Conservation (phyloP, 2,113 vertebrate species). For the Chionodraco myersi region DNA sequence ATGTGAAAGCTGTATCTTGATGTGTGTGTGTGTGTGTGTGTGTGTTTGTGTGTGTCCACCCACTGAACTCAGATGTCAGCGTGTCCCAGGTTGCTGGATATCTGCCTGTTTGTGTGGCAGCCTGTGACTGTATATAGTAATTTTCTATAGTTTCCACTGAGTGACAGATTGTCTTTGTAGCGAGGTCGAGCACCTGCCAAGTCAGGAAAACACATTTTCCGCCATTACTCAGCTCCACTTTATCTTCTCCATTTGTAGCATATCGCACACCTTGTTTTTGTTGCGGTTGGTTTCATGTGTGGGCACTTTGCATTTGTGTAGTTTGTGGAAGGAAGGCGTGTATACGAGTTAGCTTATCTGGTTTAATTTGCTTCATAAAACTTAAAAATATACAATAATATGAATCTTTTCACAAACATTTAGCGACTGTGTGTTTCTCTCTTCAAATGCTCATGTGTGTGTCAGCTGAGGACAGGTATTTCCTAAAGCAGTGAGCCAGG, state of each 20-base stretch:
- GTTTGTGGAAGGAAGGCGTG: not conserved
- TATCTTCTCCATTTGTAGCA: conserved; percentile 68
- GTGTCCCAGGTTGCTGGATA: conserved; percentile 9
- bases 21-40: conserved; percentile 4
- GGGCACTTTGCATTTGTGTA: conserved; percentile 17
- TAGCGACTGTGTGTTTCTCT: conserved; percentile 1
- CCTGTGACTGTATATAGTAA: conserved; percentile 20
- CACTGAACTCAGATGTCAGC: not conserved
- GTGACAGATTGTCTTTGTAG: conserved; percentile 62
- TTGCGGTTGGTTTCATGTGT: conserved; percentile 56
- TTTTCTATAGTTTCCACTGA: conserved; percentile 34
- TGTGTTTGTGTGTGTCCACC: conserved; percentile 9
- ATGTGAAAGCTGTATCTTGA: conserved; percentile 24
- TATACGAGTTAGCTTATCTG: not conserved
- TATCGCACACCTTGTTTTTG: conserved; percentile 58
- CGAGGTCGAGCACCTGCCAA: conserved; percentile 61
- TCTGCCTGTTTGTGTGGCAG: conserved; percentile 8
- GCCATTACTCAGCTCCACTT: conserved; percentile 62
- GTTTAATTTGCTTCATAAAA: conserved; percentile 10
- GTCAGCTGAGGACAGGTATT: conserved; percentile 26
- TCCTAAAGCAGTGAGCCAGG: conserved; percentile 9
- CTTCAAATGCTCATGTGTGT: not conserved
- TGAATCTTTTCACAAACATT: not conserved
- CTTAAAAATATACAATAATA: not conserved
- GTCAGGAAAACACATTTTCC: conserved; percentile 64